phyloP scores from a whole-genome alignment of 2,113 vertebrate species.

The Centropus unirufus region DNA sequence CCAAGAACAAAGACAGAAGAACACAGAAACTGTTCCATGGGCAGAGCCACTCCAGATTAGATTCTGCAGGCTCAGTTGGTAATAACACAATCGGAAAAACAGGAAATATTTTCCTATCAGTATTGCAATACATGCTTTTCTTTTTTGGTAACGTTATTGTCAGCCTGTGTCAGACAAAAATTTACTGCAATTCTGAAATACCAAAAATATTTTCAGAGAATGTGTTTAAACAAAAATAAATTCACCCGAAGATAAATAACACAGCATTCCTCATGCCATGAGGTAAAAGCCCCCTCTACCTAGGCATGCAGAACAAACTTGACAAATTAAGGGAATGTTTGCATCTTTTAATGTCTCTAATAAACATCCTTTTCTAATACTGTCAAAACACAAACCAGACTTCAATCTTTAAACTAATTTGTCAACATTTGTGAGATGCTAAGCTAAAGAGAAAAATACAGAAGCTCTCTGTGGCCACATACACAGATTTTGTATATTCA shows the following conservation, averaged over 20 bases:
- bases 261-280: neutral
- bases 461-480: constrained; percentile 3
- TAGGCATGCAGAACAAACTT: neutral
- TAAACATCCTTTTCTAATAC: constrained; percentile 28
- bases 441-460: constrained; percentile 31
- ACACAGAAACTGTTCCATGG: neutral
- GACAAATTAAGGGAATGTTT: neutral
- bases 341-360: constrained; percentile 10
- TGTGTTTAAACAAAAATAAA: neutral
- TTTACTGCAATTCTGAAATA: neutral
- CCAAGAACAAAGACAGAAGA: neutral
- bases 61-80: neutral
- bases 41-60: neutral
- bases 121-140: neutral
- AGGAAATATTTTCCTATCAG: neutral
- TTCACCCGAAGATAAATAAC: neutral
- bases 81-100: neutral
- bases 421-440: neutral
- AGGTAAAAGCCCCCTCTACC: neutral
- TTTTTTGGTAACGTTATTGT: neutral
- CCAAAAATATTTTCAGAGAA: neutral
- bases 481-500: neutral
- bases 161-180: neutral
- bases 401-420: constrained; percentile 24
- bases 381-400: constrained; percentile 14